Base-by-base conservation (phyloP, 2,797 vertebrate genomes). In the Sebastes oblongus region DNA sequence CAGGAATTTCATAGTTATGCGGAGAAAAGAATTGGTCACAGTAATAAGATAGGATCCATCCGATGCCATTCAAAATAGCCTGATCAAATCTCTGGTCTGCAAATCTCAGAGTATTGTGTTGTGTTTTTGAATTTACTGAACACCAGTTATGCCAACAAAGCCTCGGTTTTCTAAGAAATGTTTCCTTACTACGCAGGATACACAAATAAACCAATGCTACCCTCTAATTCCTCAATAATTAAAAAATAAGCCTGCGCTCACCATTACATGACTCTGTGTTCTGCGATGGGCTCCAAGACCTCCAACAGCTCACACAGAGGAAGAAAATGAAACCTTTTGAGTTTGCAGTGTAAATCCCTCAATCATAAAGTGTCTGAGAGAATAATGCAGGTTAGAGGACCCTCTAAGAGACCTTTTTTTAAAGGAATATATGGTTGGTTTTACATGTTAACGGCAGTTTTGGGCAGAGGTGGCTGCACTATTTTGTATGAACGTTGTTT, bases 161-260 rank as follows among this genome's bases (percentile, higher is more conserved):
- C 88, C 78, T 81, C 11, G 2, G 73, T 82, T 90, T 94, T 91
- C 86, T 83, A 85, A 89, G 85, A 94, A 91, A 83, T 82, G 71
- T 86, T 91, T 93, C 88, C 91, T 91, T 91, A 93, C 92, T 93
- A 93, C 86, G 89, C 85, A 86, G 91, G 83, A 93, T 78, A 93
- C 84, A 91, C 86, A 95, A 95, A 95, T 94, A 95, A 95, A 94
- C 90, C 64, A 84, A 72, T 78, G 79, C 88, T 90, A 88, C 83
- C 86, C 86, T 89, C 87, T 93, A 95, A 95, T 94, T 94, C 93
- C 89, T 70, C 79, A 77, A 90, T 95, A 93, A 95, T 96, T 94
- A 94, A 94, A 95, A 93, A 93, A 89, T 84, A 94, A 93, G 90
- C 85, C 84, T 59, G 73, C 39, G 85, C 82, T 90, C 78, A 78